Percentiles rank a stretch among this genome's conserved stretches.
These are phyloP conservation scores for Phodopus roborovskii DNA, from an alignment of 2,113 vertebrate species.

Conservation along the genomic window DNA sequence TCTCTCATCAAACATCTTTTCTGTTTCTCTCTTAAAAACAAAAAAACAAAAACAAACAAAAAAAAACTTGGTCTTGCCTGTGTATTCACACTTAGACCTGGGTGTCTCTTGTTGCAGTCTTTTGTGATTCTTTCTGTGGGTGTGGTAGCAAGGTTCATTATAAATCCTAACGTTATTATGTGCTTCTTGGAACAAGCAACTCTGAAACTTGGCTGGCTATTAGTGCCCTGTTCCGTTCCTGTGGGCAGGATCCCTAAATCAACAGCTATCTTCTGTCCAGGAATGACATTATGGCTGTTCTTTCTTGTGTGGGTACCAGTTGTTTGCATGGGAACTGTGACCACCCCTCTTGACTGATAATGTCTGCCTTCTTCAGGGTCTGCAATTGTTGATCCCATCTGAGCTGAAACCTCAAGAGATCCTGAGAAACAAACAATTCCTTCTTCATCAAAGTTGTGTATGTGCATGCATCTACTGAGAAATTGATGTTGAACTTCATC, in stretches of 20 bases:
- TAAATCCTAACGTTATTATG: neutral
- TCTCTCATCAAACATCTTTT: no score
- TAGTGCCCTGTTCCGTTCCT: neutral
- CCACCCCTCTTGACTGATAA: neutral
- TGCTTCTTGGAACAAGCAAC: neutral
- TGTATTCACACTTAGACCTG: neutral
- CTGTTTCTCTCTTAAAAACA: neutral
- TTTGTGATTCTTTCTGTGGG: neutral
- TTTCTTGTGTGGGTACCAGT: neutral
- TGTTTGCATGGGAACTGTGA: neutral
- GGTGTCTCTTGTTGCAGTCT: neutral
- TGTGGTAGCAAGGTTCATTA: neutral
- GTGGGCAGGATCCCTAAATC: neutral
- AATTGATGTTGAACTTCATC: neutral
- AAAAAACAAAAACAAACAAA: no score
- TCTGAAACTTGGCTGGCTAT: neutral
- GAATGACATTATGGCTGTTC: neutral
- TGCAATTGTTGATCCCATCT: neutral
- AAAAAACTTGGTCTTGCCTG: neutral
- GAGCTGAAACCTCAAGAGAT: neutral
- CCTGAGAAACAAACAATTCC: accelerated
- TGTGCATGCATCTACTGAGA: neutral
- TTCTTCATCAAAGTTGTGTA: neutral
- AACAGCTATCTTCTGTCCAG: neutral
- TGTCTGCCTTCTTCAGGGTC: no score